phyloP scores from a whole-genome alignment of 1,140 invertebrate genomes.

The Sitodiplosis mosellana region DNA sequence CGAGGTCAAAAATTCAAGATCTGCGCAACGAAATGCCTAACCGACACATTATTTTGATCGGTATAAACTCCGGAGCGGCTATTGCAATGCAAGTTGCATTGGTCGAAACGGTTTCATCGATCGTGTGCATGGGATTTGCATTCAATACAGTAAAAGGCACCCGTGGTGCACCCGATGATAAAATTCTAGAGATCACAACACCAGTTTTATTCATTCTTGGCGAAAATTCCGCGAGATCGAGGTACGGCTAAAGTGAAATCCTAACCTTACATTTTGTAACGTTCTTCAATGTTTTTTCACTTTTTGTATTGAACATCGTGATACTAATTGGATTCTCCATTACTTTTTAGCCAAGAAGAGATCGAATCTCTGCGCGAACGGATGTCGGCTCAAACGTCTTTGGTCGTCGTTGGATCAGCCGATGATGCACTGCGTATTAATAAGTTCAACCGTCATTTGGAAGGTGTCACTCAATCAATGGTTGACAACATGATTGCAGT shows the following conservation, averaged over 20 bases:
- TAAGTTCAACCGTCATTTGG: conserved; percentile 45
- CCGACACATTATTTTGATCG: conserved; percentile 56
- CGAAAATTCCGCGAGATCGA: conserved; percentile 40
- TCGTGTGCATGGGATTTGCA: conserved; percentile 67
- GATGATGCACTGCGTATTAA: conserved; percentile 58
- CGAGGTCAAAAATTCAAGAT: conserved; percentile 49
- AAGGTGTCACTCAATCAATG: conserved; percentile 63
- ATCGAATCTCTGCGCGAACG: conserved; percentile 57
- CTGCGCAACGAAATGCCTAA: conserved; percentile 43
- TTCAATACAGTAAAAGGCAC: conserved; percentile 52
- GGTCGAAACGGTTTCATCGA: conserved; percentile 46
- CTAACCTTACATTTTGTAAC: too few species aligned
- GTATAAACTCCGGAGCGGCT: conserved; percentile 54
- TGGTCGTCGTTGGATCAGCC: conserved; percentile 66
- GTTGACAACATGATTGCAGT: conserved; percentile 60
- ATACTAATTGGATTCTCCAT: too few species aligned
- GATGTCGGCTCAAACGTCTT: conserved; percentile 54
- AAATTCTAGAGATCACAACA: conserved; percentile 47
- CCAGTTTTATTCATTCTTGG: conserved; percentile 69
- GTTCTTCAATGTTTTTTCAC: too few species aligned
- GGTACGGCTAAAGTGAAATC: conserved; percentile 44
- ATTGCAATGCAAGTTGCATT: conserved; percentile 48
- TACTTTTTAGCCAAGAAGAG: conserved; percentile 46
- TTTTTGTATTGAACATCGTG: too few species aligned
- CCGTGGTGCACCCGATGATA: conserved; percentile 61